phyloP scores from a whole-genome alignment of 2,797 vertebrate species.

The Fistularia tabacaria region DNA sequence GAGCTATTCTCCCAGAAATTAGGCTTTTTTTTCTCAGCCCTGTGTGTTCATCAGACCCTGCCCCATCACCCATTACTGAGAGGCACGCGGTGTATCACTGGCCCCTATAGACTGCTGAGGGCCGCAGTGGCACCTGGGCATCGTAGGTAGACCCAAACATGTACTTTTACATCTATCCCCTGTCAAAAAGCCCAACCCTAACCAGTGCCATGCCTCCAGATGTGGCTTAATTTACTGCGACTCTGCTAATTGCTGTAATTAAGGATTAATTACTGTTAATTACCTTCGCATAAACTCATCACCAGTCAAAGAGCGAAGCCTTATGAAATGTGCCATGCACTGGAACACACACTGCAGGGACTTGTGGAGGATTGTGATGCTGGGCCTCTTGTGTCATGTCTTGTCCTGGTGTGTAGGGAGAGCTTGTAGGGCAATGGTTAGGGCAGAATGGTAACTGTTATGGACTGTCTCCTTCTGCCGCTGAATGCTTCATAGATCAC shows the following conservation, averaged over 20 bases:
- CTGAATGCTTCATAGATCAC: slow-evolving; percentile 42
- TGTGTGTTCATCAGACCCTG: slow-evolving; percentile 46
- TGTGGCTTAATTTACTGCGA: slow-evolving; percentile 99
- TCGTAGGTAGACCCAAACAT: slow-evolving; percentile 79
- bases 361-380: slow-evolving; percentile 56
- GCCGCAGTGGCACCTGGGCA: slow-evolving; percentile 23
- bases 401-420: slow-evolving; percentile 58
- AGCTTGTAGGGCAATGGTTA: slow-evolving; percentile 68
- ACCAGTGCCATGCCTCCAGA: slow-evolving; percentile 93
- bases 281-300: slow-evolving; percentile 99
- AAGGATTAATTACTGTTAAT: slow-evolving; percentile 99
- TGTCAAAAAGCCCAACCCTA: slow-evolving; percentile 60
- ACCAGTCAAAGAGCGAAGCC: slow-evolving; percentile 99
- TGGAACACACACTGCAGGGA: slow-evolving; percentile 76
- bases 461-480: slow-evolving; percentile 59
- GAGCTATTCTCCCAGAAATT: slow-evolving; percentile 63
- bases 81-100: slow-evolving; percentile 27
- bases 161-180: slow-evolving; percentile 62
- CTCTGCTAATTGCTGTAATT: slow-evolving; percentile 99
- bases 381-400: slow-evolving; percentile 63
- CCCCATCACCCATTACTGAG: slow-evolving; percentile 44
- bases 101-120: slow-evolving; percentile 21
- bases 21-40: slow-evolving; percentile 48
- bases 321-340: slow-evolving; percentile 97
- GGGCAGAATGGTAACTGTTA: slow-evolving; percentile 56